These are phyloP conservation scores for Stenurella melanura DNA, from an alignment of 2,888 invertebrate species.

Conservation along the genomic window DNA sequence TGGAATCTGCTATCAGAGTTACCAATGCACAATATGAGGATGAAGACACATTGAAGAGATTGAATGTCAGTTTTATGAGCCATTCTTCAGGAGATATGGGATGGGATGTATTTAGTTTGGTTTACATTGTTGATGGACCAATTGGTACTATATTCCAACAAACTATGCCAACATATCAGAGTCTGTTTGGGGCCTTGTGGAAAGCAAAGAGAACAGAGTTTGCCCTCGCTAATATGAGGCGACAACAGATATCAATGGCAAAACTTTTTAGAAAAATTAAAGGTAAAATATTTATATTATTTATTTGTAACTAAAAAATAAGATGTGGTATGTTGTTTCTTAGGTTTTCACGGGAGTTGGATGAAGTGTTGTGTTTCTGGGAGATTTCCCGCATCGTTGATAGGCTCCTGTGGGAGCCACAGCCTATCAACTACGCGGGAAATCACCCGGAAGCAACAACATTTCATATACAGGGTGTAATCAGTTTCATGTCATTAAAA, in stretches of 20 bases:
- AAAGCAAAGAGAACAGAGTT: slow-evolving; percentile 92
- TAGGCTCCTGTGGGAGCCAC: too few relatives aligned
- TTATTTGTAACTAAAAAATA: too few relatives aligned
- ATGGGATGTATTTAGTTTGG: slow-evolving; percentile 87
- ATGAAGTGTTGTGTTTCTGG: too few relatives aligned
- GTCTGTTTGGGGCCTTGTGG: slow-evolving; percentile 92
- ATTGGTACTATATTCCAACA: slow-evolving; percentile 89
- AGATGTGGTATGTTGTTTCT: too few relatives aligned
- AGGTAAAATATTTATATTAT: slow-evolving; percentile 71
- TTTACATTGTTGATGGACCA: slow-evolving; percentile 92
- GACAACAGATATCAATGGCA: slow-evolving; percentile 85
- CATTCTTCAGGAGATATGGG: slow-evolving; percentile 82
- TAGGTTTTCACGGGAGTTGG: too few relatives aligned
- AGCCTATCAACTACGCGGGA: too few relatives aligned
- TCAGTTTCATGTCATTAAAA: too few relatives aligned
- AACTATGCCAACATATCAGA: slow-evolving; percentile 85
- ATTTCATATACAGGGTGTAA: too few relatives aligned
- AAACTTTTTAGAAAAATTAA: slow-evolving; percentile 82
- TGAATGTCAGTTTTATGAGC: slow-evolving; percentile 82
- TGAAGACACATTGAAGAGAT: slow-evolving; percentile 89
- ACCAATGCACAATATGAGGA: slow-evolving; percentile 97
- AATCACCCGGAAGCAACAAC: too few relatives aligned
- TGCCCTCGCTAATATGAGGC: slow-evolving; percentile 87
- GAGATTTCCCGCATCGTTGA: too few relatives aligned
- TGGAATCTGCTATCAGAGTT: slow-evolving; percentile 90